Evolutionary conservation across 2,888 invertebrate species (phyloP), one percentile per base, ranked within the genome.

Genomic region (Lasioglossum leucozonium): DNA sequence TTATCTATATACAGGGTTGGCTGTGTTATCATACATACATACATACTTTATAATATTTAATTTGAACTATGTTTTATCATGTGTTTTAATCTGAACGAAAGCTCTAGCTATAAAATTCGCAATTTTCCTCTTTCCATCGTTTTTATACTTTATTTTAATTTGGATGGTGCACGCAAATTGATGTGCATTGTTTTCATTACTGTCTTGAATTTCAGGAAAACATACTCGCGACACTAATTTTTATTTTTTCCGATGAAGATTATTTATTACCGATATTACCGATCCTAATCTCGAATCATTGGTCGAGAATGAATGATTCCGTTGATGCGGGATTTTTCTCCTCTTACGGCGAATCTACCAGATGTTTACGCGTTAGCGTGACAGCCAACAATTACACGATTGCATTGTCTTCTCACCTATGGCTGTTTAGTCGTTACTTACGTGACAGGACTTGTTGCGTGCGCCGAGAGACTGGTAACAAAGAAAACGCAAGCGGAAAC

Each of bases 401-500:
- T 65, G 77, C 74, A 82, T 84, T 78, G 82, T 82, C 81, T 84
- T 82, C 77, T 82, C 82, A 37, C 84, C 71, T 84, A 42, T 82
- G 18, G 71, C 47, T 71, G 77, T 74, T 72, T 58, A 47, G 55
- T 72, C 67, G 76, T 62, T 82, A 69, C 77, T 84, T 84, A 84
- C 84, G 84, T 81, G 84, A 84, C 82, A 74, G 72, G 84, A 85
- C 79, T 79, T 18, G 30, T 81, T 30, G 78, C 81, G 71, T 55
- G 80, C 22, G 84, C 30, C 42, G 18, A 58, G 44, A 22, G 76
- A 51, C 79, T 77, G 11, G 40, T 42, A 69, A 86, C 83, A 86
- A 86, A 86, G 86, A 81, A 65, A 80, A 83, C 47, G 79, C 81
- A 81, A 84, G 26, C 86, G 87, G 87, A 87, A 87, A 81, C 79